phyloP scores from a whole-genome alignment of 2,113 vertebrate genomes.

The Hylia prasina region DNA sequence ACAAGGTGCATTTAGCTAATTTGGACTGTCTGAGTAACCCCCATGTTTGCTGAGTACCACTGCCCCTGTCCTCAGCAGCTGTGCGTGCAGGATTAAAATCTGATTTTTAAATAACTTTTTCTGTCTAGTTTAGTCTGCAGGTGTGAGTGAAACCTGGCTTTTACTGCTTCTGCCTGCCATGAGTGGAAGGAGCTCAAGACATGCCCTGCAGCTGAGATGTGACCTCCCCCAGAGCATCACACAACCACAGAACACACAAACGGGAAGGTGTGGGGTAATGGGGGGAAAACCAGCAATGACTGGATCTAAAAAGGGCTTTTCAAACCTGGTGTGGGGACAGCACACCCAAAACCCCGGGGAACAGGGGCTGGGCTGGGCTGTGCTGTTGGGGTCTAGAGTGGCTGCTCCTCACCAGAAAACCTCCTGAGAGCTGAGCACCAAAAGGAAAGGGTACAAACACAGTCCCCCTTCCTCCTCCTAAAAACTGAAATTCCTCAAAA shows the following conservation, averaged over 20 bases:
- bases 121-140: neutral
- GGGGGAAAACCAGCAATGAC: neutral
- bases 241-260: neutral
- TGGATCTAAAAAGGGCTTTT: neutral
- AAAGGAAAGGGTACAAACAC: neutral
- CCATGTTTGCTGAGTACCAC: neutral
- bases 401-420: neutral
- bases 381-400: neutral
- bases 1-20: neutral
- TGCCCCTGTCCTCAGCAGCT: neutral
- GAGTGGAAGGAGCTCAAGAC: neutral
- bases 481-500: neutral
- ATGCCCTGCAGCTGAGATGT: neutral
- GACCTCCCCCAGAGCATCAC: neutral
- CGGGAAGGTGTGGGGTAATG: fast-evolving
- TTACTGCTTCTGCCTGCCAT: neutral
- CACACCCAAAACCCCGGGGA: fast-evolving
- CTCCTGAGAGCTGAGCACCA: neutral
- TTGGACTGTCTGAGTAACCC: neutral
- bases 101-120: neutral
- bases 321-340: neutral
- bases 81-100: neutral
- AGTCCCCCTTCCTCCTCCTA: neutral
- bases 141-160: neutral
- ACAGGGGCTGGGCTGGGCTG: neutral